A percentile compares a stretch with the other conserved stretches of the same genome.
phyloP scores from a whole-genome alignment of 1,140 invertebrate species.

The Drosophila mojavensis region DNA sequence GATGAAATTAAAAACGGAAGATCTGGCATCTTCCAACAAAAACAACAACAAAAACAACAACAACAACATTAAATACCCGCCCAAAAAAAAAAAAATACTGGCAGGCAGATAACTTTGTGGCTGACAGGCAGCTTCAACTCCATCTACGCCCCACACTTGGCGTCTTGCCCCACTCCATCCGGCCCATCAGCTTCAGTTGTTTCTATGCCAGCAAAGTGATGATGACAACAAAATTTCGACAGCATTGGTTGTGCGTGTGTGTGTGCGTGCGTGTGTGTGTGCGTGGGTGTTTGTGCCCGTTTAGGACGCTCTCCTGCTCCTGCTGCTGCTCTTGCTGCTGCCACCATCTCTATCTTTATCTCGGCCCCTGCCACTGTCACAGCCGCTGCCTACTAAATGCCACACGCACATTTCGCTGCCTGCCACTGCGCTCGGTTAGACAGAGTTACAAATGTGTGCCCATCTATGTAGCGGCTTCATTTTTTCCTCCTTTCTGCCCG shows the following conservation, averaged over 20 bases:
- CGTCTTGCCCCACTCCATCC: neutral
- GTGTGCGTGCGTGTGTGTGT: slow-evolving; percentile 17
- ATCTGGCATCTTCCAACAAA: slow-evolving; percentile 31
- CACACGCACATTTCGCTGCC: slow-evolving; percentile 72
- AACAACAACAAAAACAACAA: slow-evolving; percentile 33
- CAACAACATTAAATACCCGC: slow-evolving; percentile 36
- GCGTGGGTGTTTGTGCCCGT: slow-evolving; percentile 9
- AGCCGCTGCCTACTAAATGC: slow-evolving; percentile 48
- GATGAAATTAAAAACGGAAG: slow-evolving; percentile 82
- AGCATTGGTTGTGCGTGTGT: slow-evolving; percentile 30
- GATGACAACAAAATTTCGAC: slow-evolving; percentile 82
- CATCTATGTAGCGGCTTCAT: slow-evolving; percentile 26
- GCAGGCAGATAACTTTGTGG: slow-evolving; percentile 75
- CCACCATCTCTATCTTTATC: slow-evolving; percentile 31
- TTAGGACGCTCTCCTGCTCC: slow-evolving; percentile 1
- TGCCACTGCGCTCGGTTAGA: slow-evolving; percentile 64
- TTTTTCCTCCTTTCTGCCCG: neutral
- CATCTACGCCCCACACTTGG: slow-evolving; percentile 8
- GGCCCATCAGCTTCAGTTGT: slow-evolving; percentile 11
- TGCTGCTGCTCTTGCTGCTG: slow-evolving; percentile 12
- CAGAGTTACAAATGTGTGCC: slow-evolving; percentile 77
- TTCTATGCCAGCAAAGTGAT: slow-evolving; percentile 64
- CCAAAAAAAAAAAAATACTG: slow-evolving; percentile 24
- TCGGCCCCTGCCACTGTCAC: slow-evolving; percentile 19
- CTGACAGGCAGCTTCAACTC: slow-evolving; percentile 57